phyloP scores from a whole-genome alignment of 2,113 vertebrate species.

The Urocolius indicus region DNA sequence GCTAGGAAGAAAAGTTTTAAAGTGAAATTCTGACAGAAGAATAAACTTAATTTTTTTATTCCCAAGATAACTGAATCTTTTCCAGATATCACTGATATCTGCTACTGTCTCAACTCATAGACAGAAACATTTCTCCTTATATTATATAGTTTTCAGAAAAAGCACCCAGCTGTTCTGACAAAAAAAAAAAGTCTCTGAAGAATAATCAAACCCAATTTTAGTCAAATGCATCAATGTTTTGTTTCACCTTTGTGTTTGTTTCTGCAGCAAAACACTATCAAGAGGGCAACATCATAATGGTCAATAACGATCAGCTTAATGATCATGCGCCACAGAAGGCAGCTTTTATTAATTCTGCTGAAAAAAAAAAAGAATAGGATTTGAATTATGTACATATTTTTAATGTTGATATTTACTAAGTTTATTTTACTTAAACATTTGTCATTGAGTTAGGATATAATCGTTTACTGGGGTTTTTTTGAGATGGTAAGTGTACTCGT shows the following conservation, averaged over 20 bases:
- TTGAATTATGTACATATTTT: not conserved
- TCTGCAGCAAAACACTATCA: not conserved
- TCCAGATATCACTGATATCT: not conserved
- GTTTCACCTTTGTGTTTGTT: not conserved
- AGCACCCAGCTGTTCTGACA: not conserved
- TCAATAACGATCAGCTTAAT: not conserved
- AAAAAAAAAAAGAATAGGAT: not conserved
- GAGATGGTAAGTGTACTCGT: not conserved
- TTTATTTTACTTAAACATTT: not conserved
- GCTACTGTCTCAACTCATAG: not conserved
- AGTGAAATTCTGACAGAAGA: slow-evolving; percentile 37
- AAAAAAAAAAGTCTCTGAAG: not conserved
- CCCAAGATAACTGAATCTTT: not conserved
- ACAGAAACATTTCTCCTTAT: not conserved
- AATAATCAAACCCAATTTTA: not conserved
- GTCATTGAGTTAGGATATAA: not conserved
- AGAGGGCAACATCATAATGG: not conserved
- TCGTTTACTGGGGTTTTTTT: not conserved
- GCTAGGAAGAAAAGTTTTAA: slow-evolving; percentile 12
- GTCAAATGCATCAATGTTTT: not conserved
- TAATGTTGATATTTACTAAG: not conserved
- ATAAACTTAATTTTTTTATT: slow-evolving; percentile 40
- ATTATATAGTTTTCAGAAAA: not conserved
- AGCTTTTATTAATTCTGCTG: not conserved
- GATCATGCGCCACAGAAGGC: not conserved